Conservation (phyloP, 2,113 vertebrate species). For the Amblyopsis rosae region DNA sequence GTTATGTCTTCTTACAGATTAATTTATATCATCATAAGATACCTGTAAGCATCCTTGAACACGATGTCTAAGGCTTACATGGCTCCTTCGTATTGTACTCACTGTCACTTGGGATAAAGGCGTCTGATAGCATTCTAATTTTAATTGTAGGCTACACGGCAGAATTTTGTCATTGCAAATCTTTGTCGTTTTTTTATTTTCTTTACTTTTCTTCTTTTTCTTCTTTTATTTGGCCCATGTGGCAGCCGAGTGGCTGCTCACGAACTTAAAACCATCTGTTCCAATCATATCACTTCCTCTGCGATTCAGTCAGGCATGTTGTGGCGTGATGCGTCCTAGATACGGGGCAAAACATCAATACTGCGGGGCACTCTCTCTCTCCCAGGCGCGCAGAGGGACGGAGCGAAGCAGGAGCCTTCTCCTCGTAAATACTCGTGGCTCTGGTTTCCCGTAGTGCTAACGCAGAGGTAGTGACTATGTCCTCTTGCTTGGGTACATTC, state of each 20-base stretch:
- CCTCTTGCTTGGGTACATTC: too few species aligned
- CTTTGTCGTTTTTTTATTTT: neutral
- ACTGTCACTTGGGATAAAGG: too few species aligned
- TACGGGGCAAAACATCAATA: conserved; percentile 51
- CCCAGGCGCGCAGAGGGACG: conserved; percentile 29
- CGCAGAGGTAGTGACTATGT: too few species aligned
- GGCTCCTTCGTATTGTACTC: too few species aligned
- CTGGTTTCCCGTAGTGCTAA: too few species aligned
- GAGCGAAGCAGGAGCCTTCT: conserved; percentile 26
- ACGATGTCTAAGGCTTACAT: too few species aligned
- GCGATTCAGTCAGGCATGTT: conserved; percentile 59
- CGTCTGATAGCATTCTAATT: neutral
- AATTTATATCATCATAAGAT: too few species aligned
- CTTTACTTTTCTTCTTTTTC: conserved; percentile 10
- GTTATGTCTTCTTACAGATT: neutral
- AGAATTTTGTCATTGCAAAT: conserved; percentile 27
- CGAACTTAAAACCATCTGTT: conserved; percentile 62
- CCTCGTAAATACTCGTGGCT: conserved; percentile 30
- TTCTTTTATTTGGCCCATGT: neutral
- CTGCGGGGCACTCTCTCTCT: conserved; percentile 44
- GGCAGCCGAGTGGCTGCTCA: conserved; percentile 21
- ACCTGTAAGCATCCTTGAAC: too few species aligned
- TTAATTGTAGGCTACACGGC: conserved; percentile 17
- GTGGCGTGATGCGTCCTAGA: conserved; percentile 62
- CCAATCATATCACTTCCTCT: conserved; percentile 55